Conservation (phyloP, 2,113 vertebrate species). For the Seriola quinqueradiata region DNA sequence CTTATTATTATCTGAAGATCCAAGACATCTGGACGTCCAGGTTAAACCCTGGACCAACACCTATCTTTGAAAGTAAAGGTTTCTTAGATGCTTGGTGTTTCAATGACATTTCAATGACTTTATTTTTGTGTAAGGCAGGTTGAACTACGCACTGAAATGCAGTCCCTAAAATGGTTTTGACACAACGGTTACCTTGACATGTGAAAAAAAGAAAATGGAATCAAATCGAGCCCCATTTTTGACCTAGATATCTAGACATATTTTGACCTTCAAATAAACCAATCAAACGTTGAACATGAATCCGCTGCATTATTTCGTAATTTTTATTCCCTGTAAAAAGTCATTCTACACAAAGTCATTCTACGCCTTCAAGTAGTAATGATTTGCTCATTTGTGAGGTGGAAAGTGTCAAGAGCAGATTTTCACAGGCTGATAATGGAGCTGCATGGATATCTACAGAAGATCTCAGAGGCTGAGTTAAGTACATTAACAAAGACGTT, state of each 20-base stretch:
- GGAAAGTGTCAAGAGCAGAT: neutral
- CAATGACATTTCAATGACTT: neutral
- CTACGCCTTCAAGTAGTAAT: too few species aligned
- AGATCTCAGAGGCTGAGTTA: neutral
- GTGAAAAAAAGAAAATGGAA: neutral
- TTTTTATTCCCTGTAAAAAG: neutral
- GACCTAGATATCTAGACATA: neutral
- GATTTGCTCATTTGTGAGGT: too few species aligned
- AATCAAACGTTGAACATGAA: neutral
- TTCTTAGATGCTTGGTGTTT: neutral
- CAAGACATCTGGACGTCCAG: neutral
- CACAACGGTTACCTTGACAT: neutral
- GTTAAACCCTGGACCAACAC: too few species aligned
- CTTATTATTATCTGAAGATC: too few species aligned
- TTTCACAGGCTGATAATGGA: neutral
- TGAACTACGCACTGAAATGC: too few species aligned
- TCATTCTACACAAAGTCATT: too few species aligned
- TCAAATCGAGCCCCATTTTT: neutral
- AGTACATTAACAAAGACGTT: conserved; percentile 1
- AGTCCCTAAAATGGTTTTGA: neutral
- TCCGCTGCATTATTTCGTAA: neutral
- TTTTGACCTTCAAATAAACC: neutral
- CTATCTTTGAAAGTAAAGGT: neutral
- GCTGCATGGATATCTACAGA: neutral
- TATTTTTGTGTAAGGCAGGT: neutral